Base-by-base conservation (phyloP, 2,888 invertebrate genomes). In the Osmoderma eremita region DNA sequence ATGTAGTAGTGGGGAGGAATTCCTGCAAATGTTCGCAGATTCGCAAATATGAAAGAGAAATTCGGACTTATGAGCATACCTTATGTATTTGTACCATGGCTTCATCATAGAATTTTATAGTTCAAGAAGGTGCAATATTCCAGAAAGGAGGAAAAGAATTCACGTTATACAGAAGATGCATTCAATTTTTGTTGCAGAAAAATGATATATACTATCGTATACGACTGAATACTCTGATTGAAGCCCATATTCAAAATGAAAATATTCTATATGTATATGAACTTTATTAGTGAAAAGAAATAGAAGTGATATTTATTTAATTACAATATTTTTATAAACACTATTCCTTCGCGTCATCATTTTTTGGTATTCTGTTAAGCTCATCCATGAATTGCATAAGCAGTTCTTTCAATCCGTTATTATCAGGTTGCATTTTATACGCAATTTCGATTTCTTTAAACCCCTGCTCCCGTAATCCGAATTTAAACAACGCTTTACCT, bases 401-500 rank as follows among this genome's bases (percentile, higher is more conserved):
- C 24, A 65, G 42, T 24, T 83, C 82, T 77, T 85, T 84, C 50
- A 92, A 84, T 10, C 83, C 83, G 49, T 87, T 84, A 75, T 91
- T 88, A 4, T 86, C 83, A 0, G 91, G 91, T 63, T 88, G 79
- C 17, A 94, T 82, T 75, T 87, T 88, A 8, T 89, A 78, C 1
- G 93, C 93, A 4, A 88, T 89, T 78, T 91, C 89, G 81, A 93
- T 87, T 82, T 95, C 94, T 66, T 85, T 86, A 53, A 91, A 86
- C 41, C 88, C 91, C 79, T 93, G 90, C 70, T 85, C 86, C 50
- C 88, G 84, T 76, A 89, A 85, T 2, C 91, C 90, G 18, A 93
- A 78, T 65, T 90, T 85, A 67, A 89, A 89, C 6, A 93, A 86
- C 0, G 91, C 92, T 30, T 90, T 88, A 0, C 91, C 94, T 63